phyloP scores from a whole-genome alignment of 2,113 vertebrate species.

The Gnathonemus echidnorhynchus region DNA sequence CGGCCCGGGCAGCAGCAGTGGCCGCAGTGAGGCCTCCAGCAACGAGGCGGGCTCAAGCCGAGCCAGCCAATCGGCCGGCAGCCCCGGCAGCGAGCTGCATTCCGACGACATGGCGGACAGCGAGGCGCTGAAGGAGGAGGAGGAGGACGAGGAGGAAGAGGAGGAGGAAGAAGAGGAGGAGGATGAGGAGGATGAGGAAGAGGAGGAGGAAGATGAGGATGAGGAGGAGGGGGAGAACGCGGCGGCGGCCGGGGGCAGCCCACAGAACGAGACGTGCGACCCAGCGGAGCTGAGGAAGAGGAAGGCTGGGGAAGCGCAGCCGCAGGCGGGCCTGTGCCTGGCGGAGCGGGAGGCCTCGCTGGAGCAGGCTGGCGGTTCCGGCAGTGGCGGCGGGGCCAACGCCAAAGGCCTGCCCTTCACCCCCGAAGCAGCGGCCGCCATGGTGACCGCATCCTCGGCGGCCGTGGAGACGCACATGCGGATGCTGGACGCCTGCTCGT shows the following conservation, averaged over 20 bases:
- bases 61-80: slow-evolving; percentile 91
- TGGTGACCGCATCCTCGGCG: slow-evolving; percentile 47
- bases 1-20: slow-evolving; percentile 91
- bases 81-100: slow-evolving; percentile 90
- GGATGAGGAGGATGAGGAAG: slow-evolving; percentile 74
- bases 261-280: slow-evolving; percentile 67
- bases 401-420: slow-evolving; percentile 73
- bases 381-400: slow-evolving; percentile 42
- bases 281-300: slow-evolving; percentile 74
- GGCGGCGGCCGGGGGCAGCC: slow-evolving; percentile 47
- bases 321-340: slow-evolving; percentile 57
- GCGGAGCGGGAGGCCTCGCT: slow-evolving; percentile 63
- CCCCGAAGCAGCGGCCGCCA: slow-evolving; percentile 58
- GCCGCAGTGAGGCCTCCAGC: slow-evolving; percentile 89
- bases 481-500: slow-evolving; percentile 76
- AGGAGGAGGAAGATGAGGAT: slow-evolving; percentile 57
- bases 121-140: slow-evolving; percentile 91
- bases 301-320: slow-evolving; percentile 66
- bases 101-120: slow-evolving; percentile 96
- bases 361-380: slow-evolving; percentile 49
- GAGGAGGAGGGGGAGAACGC: slow-evolving; percentile 71
- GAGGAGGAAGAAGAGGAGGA: slow-evolving; percentile 68
- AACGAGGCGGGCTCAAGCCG: slow-evolving; percentile 90
- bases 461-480: slow-evolving; percentile 74
- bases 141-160: slow-evolving; percentile 70